Percentiles rank a stretch among this genome's conserved stretches.
Evolutionary conservation across 2,113 vertebrate genomes (phyloP).

Genomic region (Anoplopoma fimbria): DNA sequence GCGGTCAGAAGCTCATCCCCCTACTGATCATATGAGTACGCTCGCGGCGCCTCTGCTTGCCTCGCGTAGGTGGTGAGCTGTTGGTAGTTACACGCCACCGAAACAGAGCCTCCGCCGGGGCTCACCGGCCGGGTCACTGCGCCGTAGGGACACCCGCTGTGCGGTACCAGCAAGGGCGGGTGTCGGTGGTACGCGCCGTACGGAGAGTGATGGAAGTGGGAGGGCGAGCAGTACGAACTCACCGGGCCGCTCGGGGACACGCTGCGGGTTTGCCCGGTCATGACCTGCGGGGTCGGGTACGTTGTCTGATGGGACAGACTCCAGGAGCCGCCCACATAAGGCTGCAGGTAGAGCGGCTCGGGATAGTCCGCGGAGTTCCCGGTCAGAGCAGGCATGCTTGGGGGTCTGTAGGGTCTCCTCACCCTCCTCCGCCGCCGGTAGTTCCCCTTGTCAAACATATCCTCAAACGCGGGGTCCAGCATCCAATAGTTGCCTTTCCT

Average conservation of each 20-base stretch:
- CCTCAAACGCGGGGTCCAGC: constrained; percentile 84
- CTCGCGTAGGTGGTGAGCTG: constrained; percentile 57
- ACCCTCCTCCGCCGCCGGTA: constrained; percentile 81
- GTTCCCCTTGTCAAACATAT: constrained; percentile 86
- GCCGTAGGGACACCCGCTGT: constrained; percentile 65
- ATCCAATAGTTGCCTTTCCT: constrained; percentile 85
- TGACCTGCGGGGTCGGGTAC: constrained; percentile 46
- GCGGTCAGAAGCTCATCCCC: neutral
- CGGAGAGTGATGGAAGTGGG: constrained; percentile 63
- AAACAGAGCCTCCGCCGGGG: constrained; percentile 65
- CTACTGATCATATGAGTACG: constrained; percentile 60
- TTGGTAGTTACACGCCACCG: constrained; percentile 64
- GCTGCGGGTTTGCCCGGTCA: constrained; percentile 53
- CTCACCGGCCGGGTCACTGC: constrained; percentile 74
- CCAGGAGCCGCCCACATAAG: constrained; percentile 69
- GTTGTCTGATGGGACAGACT: constrained; percentile 39
- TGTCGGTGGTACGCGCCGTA: constrained; percentile 71
- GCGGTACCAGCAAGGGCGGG: constrained; percentile 71
- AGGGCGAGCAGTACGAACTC: constrained; percentile 57
- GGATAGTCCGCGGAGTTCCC: constrained; percentile 55
- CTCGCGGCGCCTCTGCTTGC: constrained; percentile 56
- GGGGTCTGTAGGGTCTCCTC: constrained; percentile 62
- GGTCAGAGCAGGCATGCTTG: constrained; percentile 54
- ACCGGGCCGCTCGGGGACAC: constrained; percentile 67
- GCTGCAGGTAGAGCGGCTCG: constrained; percentile 71